Percentiles rank a stretch among this genome's conserved stretches.
Evolutionary conservation across 2,797 vertebrate genomes (phyloP).

Genomic region (Rhodeus uyekii): DNA sequence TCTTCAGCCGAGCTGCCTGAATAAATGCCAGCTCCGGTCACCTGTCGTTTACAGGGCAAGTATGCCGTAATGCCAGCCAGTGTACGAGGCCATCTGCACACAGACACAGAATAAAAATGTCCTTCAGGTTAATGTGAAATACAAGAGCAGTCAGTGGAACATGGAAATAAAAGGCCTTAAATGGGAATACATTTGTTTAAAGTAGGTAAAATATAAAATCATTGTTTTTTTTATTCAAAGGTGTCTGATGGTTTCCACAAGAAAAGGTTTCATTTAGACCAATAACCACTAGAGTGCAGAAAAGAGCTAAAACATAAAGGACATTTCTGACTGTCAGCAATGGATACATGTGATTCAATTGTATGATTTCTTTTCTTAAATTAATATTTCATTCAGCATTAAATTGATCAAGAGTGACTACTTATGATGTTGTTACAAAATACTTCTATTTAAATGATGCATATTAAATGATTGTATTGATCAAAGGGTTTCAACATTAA

Average conservation of each 20-base stretch:
- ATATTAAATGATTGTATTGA: neutral
- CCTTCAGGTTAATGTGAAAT: neutral
- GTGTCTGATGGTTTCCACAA: neutral
- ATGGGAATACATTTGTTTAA: neutral
- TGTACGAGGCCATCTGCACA: conserved; percentile 92
- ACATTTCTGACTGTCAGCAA: neutral
- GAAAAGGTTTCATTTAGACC: neutral
- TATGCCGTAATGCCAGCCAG: conserved; percentile 91
- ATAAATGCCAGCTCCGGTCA: conserved; percentile 84
- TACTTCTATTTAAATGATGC: neutral
- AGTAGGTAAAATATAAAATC: neutral
- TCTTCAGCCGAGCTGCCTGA: conserved; percentile 83
- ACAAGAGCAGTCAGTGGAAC: neutral
- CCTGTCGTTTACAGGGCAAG: conserved; percentile 86
- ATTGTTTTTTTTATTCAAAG: too few relatives aligned
- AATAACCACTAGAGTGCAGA: conserved; percentile 69
- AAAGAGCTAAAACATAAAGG: conserved; percentile 24
- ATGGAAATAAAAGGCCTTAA: neutral
- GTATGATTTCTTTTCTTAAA: neutral
- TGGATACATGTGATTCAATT: neutral
- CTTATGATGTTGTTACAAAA: neutral
- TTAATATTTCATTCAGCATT: neutral
- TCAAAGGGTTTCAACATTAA: neutral
- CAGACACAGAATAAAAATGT: neutral
- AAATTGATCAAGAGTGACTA: neutral